phyloP scores from a whole-genome alignment of 2,797 vertebrate species.

The Liparis tanakae region DNA sequence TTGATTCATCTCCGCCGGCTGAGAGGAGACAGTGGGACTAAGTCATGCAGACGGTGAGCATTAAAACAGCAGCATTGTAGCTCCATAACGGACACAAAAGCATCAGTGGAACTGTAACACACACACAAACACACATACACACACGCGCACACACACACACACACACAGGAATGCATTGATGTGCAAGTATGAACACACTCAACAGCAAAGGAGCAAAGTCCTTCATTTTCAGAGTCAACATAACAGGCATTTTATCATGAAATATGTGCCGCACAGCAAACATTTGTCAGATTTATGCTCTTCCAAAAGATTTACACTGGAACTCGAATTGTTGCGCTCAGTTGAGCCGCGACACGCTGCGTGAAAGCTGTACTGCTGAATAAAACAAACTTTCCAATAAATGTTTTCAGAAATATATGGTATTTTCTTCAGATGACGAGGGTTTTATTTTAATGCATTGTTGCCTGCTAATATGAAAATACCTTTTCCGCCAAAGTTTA shows the following conservation, averaged over 20 bases:
- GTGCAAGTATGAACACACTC: neutral
- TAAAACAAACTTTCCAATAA: neutral
- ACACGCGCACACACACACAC: slow-evolving; percentile 2
- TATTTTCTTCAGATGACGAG: neutral
- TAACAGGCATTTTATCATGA: slow-evolving; percentile 17
- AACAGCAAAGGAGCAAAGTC: slow-evolving; percentile 4
- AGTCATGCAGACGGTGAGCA: slow-evolving; percentile 58
- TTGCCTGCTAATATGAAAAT: neutral
- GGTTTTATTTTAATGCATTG: neutral
- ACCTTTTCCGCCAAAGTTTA: neutral
- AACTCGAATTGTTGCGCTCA: slow-evolving; percentile 2
- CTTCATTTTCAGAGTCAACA: slow-evolving; percentile 11
- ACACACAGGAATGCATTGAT: neutral
- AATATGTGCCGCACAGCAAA: slow-evolving; percentile 18
- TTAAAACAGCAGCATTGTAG: slow-evolving; percentile 57
- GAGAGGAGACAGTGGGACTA: slow-evolving; percentile 57
- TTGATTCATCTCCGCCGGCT: slow-evolving; percentile 68
- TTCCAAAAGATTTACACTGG: slow-evolving; percentile 14
- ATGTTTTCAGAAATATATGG: neutral
- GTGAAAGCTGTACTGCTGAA: neutral
- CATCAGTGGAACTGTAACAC: slow-evolving; percentile 15
- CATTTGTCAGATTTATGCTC: slow-evolving; percentile 25
- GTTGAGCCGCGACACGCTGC: neutral
- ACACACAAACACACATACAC: slow-evolving; percentile 3
- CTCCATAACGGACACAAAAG: slow-evolving; percentile 46